These are phyloP conservation scores for Caenorhabditis macrosperma DNA, from an alignment of 2,888 invertebrate genomes.

Conservation along the genomic window DNA sequence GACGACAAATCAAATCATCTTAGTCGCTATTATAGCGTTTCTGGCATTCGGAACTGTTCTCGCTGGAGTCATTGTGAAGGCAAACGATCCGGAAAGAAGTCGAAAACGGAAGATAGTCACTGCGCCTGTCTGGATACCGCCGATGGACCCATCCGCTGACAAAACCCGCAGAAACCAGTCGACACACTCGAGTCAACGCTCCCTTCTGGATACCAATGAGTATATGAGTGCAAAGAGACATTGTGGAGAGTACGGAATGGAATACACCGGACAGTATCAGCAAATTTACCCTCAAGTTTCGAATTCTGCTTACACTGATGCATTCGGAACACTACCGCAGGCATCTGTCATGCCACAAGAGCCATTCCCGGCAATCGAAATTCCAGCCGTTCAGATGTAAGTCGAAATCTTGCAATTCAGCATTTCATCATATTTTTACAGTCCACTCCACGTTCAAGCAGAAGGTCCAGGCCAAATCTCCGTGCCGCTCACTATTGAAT, in stretches of 20 bases:
- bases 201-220: conserved; percentile 10
- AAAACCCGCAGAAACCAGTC: neutral
- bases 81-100: conserved; percentile 36
- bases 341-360: neutral
- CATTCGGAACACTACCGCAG: neutral
- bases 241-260: neutral
- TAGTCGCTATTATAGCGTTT: conserved; percentile 19
- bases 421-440: neutral
- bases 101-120: conserved; percentile 55
- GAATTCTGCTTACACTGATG: conserved; percentile 1
- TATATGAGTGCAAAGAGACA: neutral
- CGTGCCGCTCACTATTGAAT: neutral
- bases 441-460: conserved; percentile 44
- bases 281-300: neutral
- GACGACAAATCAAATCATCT: conserved; percentile 8
- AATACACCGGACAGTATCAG: neutral
- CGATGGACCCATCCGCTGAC: conserved; percentile 23
- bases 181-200: conserved; percentile 24
- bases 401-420: neutral
- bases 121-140: conserved; percentile 65
- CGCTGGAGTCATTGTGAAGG: conserved; percentile 34
- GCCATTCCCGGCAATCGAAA: neutral
- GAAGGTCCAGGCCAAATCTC: conserved; percentile 10
- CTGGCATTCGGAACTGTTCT: conserved; percentile 20
- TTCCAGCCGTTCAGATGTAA: conserved; percentile 19